Evolutionary conservation across 2,797 vertebrate genomes (phyloP).

Genomic region (Rhabdomys pumilio): DNA sequence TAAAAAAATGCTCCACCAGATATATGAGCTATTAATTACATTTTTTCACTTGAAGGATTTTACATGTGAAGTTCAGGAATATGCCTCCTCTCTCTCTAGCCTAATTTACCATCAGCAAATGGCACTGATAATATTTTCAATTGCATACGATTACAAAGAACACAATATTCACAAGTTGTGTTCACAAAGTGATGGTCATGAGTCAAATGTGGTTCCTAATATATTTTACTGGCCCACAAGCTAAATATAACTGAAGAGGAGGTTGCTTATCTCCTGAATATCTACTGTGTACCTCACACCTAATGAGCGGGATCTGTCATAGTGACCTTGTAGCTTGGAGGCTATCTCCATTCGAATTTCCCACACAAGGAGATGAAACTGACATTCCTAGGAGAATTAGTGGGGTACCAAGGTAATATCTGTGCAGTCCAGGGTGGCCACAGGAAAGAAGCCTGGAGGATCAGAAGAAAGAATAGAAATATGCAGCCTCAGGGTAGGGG

Average conservation of each 20-base stretch:
- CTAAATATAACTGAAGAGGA: no score
- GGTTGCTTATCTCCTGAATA: no score
- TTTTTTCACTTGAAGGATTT: background rate
- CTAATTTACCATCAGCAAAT: background rate
- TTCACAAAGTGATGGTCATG: background rate
- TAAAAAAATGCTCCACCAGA: background rate
- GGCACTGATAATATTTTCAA: background rate
- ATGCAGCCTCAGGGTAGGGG: no score
- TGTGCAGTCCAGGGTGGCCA: background rate
- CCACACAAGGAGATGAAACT: no score
- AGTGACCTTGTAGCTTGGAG: no score
- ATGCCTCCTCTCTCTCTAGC: background rate
- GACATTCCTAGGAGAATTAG: no score
- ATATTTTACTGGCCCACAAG: background rate
- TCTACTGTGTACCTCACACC: no score
- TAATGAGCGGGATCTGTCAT: no score
- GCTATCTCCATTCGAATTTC: no score
- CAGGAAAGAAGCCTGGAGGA: background rate
- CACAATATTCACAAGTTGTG: background rate
- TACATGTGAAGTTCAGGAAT: background rate
- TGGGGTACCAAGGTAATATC: no score
- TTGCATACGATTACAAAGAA: background rate
- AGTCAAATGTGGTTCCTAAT: background rate
- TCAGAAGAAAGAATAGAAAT: no score
- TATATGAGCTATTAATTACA: background rate